These are phyloP conservation scores for Marisa cornuarietis DNA, from an alignment of 1,140 invertebrate species.

Conservation along the genomic window DNA sequence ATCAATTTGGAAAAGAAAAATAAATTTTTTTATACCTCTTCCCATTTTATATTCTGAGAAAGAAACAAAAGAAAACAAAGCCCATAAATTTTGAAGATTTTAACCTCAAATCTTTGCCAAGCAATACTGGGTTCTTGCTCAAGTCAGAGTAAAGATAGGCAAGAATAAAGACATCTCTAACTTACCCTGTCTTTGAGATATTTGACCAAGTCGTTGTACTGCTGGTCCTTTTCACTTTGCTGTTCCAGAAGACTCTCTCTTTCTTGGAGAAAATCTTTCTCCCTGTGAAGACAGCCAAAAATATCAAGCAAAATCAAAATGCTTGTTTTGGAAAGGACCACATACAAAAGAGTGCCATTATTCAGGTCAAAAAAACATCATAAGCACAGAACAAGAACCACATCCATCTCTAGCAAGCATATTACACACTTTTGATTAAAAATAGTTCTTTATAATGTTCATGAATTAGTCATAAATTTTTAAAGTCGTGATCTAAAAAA, in stretches of 20 bases:
- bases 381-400: background rate
- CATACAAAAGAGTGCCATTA: background rate
- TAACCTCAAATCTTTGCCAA: too few species aligned
- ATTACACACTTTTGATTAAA: too few species aligned
- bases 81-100: too few species aligned
- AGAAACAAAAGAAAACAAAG: too few species aligned
- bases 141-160: background rate
- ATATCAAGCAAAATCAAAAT: constrained; percentile 10
- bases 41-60: too few species aligned
- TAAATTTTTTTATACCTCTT: too few species aligned
- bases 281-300: constrained; percentile 62
- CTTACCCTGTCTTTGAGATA: constrained; percentile 83
- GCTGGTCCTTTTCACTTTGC: constrained; percentile 85
- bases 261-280: constrained; percentile 77
- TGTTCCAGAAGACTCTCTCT: constrained; percentile 86
- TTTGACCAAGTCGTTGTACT: constrained; percentile 88
- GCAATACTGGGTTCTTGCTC: background rate
- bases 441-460: too few species aligned
- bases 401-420: too few species aligned
- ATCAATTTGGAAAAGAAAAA: too few species aligned
- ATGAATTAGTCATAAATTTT: too few species aligned
- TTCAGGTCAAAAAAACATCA: background rate
- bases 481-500: too few species aligned
- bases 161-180: background rate
- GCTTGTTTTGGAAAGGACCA: background rate